These are phyloP conservation scores for Amblyjoppa fuscipennis DNA, from an alignment of 2,888 invertebrate genomes.

Conservation along the genomic window DNA sequence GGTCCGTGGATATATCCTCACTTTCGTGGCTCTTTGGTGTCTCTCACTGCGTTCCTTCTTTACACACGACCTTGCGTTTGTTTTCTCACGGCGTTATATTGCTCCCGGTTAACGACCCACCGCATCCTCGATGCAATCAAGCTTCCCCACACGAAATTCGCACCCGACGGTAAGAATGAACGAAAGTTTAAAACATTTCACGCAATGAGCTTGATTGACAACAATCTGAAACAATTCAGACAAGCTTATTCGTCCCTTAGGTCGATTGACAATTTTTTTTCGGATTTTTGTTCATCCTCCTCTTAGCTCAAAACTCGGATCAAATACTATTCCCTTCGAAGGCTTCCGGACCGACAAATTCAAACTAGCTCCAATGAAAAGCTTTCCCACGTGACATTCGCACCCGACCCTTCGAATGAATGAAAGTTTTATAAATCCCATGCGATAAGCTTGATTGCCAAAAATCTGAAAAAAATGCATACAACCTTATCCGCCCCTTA, in stretches of 20 bases:
- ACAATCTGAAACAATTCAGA: background rate
- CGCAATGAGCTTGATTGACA: background rate
- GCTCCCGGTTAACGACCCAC: constrained; percentile 31
- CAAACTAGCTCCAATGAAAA: background rate
- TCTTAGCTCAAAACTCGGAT: too few relatives aligned
- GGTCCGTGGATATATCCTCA: constrained; percentile 32
- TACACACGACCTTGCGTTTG: constrained; percentile 12
- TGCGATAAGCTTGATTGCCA: background rate
- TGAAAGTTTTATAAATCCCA: background rate
- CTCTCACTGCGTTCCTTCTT: constrained; percentile 26
- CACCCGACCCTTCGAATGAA: background rate
- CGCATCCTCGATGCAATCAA: constrained; percentile 14
- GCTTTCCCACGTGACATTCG: background rate
- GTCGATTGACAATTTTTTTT: background rate
- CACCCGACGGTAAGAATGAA: background rate
- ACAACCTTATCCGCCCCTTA: background rate
- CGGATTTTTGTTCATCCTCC: background rate
- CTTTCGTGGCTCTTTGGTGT: constrained; percentile 24
- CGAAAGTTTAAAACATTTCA: background rate
- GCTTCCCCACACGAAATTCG: background rate
- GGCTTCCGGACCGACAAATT: too few relatives aligned
- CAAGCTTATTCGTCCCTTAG: background rate
- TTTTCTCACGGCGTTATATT: constrained; percentile 15
- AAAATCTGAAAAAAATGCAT: background rate
- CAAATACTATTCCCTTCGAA: too few relatives aligned